A percentile compares a stretch with the other conserved stretches of the same genome.
phyloP scores from a whole-genome alignment of 1,140 invertebrate species.

The Oreohelix idahoensis region DNA sequence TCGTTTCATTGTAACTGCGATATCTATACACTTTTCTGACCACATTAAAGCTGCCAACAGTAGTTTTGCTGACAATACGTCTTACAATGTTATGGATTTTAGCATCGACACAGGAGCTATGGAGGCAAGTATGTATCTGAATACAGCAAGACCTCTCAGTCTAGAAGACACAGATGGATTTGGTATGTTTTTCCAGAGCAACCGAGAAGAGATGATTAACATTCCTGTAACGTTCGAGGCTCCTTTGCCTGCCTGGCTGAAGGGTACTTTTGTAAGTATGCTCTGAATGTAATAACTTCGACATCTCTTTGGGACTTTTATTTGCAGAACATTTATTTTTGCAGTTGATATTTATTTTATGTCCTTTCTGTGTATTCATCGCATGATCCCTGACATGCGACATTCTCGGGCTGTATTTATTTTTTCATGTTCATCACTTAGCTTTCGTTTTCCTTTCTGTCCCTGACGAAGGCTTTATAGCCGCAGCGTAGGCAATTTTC shows the following conservation, averaged over 20 bases:
- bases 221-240: slow-evolving; percentile 1
- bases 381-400: too few relatives aligned
- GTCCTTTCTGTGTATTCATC: too few relatives aligned
- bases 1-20: background rate
- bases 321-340: too few relatives aligned
- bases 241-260: slow-evolving; percentile 23
- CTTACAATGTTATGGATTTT: background rate
- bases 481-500: too few relatives aligned
- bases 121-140: background rate
- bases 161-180: slow-evolving; percentile 8
- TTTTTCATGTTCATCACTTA: too few relatives aligned
- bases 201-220: slow-evolving; percentile 12
- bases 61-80: background rate
- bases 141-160: background rate
- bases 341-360: too few relatives aligned
- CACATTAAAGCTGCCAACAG: background rate
- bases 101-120: background rate
- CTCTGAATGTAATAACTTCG: too few relatives aligned
- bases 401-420: too few relatives aligned
- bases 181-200: slow-evolving; percentile 25
- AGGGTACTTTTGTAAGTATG: slow-evolving; percentile 33
- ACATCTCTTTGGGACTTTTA: too few relatives aligned
- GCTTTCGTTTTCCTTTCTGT: too few relatives aligned
- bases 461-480: too few relatives aligned
- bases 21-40: background rate